Conservation (phyloP, 2,797 vertebrate genomes). For the Hoplostethus atlanticus region DNA sequence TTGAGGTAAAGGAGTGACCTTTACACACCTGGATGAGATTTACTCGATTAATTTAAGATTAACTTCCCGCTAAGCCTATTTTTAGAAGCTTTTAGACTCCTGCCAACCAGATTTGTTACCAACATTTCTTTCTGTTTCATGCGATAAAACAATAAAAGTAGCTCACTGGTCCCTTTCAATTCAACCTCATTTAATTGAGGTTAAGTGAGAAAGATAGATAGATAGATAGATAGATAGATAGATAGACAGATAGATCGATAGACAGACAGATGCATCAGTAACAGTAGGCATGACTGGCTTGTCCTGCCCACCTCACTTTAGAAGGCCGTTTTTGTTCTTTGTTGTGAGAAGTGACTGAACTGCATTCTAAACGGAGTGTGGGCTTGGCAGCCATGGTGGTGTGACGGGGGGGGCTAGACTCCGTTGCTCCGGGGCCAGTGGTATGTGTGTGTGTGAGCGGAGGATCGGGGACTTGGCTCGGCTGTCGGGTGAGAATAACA, state of each 20-base stretch:
- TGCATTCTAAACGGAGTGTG: slow-evolving; percentile 52
- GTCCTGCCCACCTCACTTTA: slow-evolving; percentile 56
- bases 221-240: too few species aligned
- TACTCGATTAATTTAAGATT: too few species aligned
- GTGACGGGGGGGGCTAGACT: slow-evolving; percentile 19
- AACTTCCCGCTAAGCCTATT: too few species aligned
- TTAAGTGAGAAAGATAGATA: too few species aligned
- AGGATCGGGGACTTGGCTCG: slow-evolving; percentile 49
- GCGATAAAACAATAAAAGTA: neutral
- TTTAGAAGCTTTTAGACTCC: neutral
- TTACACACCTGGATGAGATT: too few species aligned
- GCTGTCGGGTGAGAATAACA: slow-evolving; percentile 70
- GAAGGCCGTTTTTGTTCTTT: slow-evolving; percentile 52
- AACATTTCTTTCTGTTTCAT: neutral
- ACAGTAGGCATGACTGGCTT: slow-evolving; percentile 8
- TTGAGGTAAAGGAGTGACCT: neutral
- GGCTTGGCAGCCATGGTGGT: slow-evolving; percentile 37
- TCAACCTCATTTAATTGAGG: too few species aligned
- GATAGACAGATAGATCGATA: too few species aligned
- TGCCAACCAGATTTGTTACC: neutral
- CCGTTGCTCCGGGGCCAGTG: slow-evolving; percentile 41
- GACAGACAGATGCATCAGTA: too few species aligned
- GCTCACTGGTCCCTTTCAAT: neutral
- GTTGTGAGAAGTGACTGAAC: slow-evolving; percentile 51
- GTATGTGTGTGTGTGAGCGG: slow-evolving; percentile 59